A percentile compares a stretch with the other conserved stretches of the same genome.
phyloP scores from a whole-genome alignment of 2,113 vertebrate species.

The Clupea harengus region DNA sequence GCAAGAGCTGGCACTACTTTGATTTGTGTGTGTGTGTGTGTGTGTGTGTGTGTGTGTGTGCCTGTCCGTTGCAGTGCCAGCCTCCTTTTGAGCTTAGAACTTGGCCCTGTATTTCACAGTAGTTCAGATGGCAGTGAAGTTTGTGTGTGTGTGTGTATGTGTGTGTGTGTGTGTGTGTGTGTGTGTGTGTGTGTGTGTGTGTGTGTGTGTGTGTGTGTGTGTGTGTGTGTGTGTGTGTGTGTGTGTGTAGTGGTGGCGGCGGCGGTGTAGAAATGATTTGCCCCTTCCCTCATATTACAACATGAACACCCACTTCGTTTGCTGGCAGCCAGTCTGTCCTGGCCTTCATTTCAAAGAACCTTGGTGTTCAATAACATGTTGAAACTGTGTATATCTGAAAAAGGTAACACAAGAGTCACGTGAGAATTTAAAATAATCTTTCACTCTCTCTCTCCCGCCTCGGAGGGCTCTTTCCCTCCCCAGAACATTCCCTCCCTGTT shows the following conservation, averaged over 20 bases:
- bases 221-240: not conserved
- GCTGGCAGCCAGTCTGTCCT: not conserved
- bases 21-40: not conserved
- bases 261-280: constrained; percentile 20
- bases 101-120: constrained; percentile 44
- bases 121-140: constrained; percentile 2
- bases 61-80: constrained; percentile 23
- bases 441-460: not conserved
- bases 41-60: not conserved
- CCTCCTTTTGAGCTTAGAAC: constrained; percentile 30
- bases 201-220: constrained; percentile 6
- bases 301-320: constrained; percentile 3
- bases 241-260: not conserved
- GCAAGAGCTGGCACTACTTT: not conserved
- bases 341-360: not conserved
- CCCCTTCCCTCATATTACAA: constrained; percentile 32
- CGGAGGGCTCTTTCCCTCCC: not conserved
- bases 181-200: not conserved
- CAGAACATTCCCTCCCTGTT: not conserved
- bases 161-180: not conserved
- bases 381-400: not conserved
- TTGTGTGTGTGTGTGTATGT: not conserved
- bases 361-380: not conserved
- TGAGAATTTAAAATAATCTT: constrained; percentile 9
- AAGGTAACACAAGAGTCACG: not conserved